Evolutionary conservation across 2,888 invertebrate species (phyloP), one percentile per base, ranked within the genome.

Genomic region (Molorchus minor): DNA sequence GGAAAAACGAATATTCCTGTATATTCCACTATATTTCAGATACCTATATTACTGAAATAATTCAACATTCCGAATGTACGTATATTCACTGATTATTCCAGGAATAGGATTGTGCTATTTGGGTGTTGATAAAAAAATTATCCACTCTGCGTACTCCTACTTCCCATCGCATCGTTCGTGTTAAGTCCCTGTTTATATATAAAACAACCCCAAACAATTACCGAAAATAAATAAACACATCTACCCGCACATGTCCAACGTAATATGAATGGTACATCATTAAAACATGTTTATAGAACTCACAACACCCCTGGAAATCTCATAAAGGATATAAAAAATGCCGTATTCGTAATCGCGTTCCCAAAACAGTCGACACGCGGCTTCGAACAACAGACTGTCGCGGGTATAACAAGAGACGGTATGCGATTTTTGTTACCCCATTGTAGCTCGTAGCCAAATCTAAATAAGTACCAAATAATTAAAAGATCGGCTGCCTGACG

Each of bases 401-500:
- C 57, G 58, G 62, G 58, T 57, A 62, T 65, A 70, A 68, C 68
- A 65, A 68, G 65, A 58, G 62, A 53, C 61, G 60, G 49, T 61
- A 65, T 64, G 64, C 66, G 62, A 60, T 65, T 67, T 69, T 69
- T 70, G 69, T 67, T 70, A 66, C 46, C 61, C 68, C 59, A 64
- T 67, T 65, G 71, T 69, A 65, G 61, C 61, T 52, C 44, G 59
- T 61, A 52, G 65, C 67, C 54, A 69, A 71, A 71, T 65, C 72
- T 71, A 71, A 71, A 72, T 72, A 71, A 72, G 71, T 69, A 71
- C 69, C 66, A 68, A 71, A 70, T 72, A 71, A 71, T 71, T 71
- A 69, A 68, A 66, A 69, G 64, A 65, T 67, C 52, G 58, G 51
- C 46, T 54, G 53, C 16, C 29, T 29, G 59, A 44, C 47, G 25